A percentile compares a stretch with the other conserved stretches of the same genome.
Evolutionary conservation across 2,888 invertebrate species (phyloP).

Genomic region (Eurytoma californica): DNA sequence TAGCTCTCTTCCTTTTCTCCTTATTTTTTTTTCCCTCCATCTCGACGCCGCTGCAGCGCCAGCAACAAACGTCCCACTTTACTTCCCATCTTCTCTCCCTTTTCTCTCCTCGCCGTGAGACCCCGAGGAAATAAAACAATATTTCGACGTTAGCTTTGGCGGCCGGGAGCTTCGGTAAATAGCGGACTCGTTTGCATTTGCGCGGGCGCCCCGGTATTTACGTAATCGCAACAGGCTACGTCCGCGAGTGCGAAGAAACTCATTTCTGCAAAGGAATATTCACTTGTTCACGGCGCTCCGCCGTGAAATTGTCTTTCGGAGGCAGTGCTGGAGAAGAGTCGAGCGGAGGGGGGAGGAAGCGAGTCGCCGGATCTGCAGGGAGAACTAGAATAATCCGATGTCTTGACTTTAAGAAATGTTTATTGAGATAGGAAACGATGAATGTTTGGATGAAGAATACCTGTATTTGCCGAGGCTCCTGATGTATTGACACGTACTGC

Average conservation of each 20-base stretch:
- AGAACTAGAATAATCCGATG: constrained; percentile 17
- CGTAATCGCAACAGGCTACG: constrained; percentile 45
- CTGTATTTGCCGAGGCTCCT: no score
- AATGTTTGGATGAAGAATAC: not conserved
- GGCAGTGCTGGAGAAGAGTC: not conserved
- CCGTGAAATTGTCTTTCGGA: constrained; percentile 52
- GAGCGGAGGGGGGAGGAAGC: not conserved
- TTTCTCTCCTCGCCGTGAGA: not conserved
- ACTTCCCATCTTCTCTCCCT: not conserved
- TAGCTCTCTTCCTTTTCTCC: not conserved
- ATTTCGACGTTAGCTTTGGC: constrained; percentile 34
- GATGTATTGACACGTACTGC: no score
- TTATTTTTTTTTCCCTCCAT: not conserved
- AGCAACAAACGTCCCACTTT: not conserved
- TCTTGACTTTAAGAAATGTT: constrained; percentile 44
- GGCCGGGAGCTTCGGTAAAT: constrained; percentile 31
- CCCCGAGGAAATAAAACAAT: constrained; percentile 40
- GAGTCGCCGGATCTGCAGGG: not conserved
- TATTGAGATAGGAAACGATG: not conserved
- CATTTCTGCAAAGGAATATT: constrained; percentile 54
- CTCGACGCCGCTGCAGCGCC: not conserved
- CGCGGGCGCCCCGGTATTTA: constrained; percentile 33
- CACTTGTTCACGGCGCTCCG: constrained; percentile 48
- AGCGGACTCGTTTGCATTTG: constrained; percentile 48
- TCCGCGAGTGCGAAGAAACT: constrained; percentile 50